Percentiles rank a stretch among this genome's conserved stretches.
phyloP scores from a whole-genome alignment of 2,888 invertebrate species.

The Drosophila leonis region DNA sequence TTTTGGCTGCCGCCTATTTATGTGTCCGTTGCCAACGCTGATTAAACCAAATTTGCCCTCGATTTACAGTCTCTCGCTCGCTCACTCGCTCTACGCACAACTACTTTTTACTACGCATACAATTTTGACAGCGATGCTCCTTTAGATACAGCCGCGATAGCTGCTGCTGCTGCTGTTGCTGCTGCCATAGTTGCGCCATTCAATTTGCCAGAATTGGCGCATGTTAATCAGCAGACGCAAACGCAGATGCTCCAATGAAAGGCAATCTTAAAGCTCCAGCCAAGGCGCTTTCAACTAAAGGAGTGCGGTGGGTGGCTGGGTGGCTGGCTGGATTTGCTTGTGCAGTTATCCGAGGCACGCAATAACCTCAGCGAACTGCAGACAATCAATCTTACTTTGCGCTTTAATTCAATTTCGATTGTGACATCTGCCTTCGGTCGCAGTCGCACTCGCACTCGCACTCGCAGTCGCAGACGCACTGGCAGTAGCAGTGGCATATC shows the following conservation, averaged over 20 bases:
- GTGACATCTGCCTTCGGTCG: conserved; percentile 85
- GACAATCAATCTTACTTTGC: conserved; percentile 85
- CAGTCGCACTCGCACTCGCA: conserved; percentile 30
- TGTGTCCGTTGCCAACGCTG: conserved; percentile 48
- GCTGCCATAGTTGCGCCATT: conserved; percentile 49
- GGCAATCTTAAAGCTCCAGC: conserved; percentile 44
- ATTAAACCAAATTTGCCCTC: conserved; percentile 71
- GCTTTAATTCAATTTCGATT: conserved; percentile 86
- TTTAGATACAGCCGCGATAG: conserved; percentile 40
- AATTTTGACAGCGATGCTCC: conserved; percentile 42
- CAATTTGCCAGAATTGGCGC: conserved; percentile 80
- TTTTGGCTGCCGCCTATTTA: conserved; percentile 54
- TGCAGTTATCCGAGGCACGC: conserved; percentile 67
- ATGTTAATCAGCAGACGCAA: conserved; percentile 70
- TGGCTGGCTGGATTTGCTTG: conserved; percentile 10
- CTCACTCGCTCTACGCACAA: conserved; percentile 40
- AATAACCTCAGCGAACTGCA: conserved; percentile 79
- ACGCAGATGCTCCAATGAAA: conserved; percentile 31
- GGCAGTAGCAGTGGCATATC: conserved; percentile 34
- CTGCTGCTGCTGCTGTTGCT: not conserved
- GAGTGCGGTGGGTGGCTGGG: conserved; percentile 3
- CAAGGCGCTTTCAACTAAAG: conserved; percentile 36
- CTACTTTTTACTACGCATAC: conserved; percentile 45
- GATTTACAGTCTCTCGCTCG: conserved; percentile 46
- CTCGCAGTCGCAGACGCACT: conserved; percentile 43